Evolutionary conservation across 2,797 vertebrate species (phyloP).

Genomic region (Coilia nasus): DNA sequence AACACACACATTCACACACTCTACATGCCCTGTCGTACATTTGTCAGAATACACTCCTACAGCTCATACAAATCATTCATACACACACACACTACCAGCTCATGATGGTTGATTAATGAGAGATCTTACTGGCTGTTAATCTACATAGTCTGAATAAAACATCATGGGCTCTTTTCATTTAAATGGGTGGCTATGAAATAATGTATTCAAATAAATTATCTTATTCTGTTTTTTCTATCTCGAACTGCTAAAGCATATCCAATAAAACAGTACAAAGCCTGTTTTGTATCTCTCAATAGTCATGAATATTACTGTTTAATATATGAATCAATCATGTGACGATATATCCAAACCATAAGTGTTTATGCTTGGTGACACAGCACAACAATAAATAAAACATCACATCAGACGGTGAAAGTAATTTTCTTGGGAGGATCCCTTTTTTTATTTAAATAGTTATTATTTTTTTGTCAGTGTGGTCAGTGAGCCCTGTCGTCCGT

Average conservation of each 20-base stretch:
- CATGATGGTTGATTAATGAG: not conserved
- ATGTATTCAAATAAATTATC: not conserved
- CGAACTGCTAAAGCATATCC: not conserved
- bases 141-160: not conserved
- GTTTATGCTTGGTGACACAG: not conserved
- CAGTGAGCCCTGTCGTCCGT: not conserved
- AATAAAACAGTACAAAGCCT: not conserved
- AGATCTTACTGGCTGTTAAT: not conserved
- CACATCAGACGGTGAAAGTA: constrained; percentile 39
- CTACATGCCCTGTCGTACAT: not conserved
- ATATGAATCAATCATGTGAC: not conserved
- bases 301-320: not conserved
- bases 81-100: too few species aligned
- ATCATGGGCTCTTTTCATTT: not conserved
- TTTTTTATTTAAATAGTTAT: constrained; percentile 77
- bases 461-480: constrained; percentile 32
- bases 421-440: not conserved
- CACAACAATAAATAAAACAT: constrained; percentile 50
- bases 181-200: not conserved
- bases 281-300: not conserved
- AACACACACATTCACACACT: not conserved
- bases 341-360: not conserved
- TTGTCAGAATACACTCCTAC: too few species aligned
- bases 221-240: not conserved
- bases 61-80: not conserved